Evolutionary conservation across 2,888 invertebrate species (phyloP), one percentile per base, ranked within the genome.

Genomic region (Ptychoptera albimana): DNA sequence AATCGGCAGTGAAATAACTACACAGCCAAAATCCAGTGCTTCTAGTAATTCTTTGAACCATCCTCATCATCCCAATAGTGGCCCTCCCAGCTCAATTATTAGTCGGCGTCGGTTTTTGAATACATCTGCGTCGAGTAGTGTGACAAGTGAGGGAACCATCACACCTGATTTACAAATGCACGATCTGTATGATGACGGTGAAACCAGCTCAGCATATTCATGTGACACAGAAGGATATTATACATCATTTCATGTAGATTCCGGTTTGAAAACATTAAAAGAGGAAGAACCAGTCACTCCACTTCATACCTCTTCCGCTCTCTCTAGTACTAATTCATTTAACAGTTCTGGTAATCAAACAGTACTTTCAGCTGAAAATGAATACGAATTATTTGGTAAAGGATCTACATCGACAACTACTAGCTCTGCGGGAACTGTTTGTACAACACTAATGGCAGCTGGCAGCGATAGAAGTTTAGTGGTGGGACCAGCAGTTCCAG

Each of bases 181-280:
- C 54, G 78, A 87, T 60, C 70, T 81, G 50, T 76, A 81, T 51
- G 85, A 87, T 61, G 88, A 89, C 59, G 23, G 23, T 23, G 89
- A 89, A 66, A 86, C 84, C 1, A 84, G 85, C 53, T 91, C 91
- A 0, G 85, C 89, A 46, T 93, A 91, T 63, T 93, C 93, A 2
- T 88, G 93, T 59, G 96, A 96, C 59, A 92, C 92, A 2, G 96
- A 96, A 66, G 96, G 96, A 8, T 96, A 94, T 63, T 96, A 92
- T 62, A 96, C 96, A 1, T 93, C 93, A 14, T 96, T 96, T 70
- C 93, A 96, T 64, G 82, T 89, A 74, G 94, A 96, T 64, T 91
- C 91, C 45, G 94, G 94, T 0, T 64, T 96, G 49, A 85, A 85
- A 58, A 85, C 87, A 0, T 66, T 87, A 11, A 80, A 84, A 57